Percentiles rank a stretch among this genome's conserved stretches.
Conservation (phyloP, 2,888 invertebrate species). For the Griposia aprilina region DNA sequence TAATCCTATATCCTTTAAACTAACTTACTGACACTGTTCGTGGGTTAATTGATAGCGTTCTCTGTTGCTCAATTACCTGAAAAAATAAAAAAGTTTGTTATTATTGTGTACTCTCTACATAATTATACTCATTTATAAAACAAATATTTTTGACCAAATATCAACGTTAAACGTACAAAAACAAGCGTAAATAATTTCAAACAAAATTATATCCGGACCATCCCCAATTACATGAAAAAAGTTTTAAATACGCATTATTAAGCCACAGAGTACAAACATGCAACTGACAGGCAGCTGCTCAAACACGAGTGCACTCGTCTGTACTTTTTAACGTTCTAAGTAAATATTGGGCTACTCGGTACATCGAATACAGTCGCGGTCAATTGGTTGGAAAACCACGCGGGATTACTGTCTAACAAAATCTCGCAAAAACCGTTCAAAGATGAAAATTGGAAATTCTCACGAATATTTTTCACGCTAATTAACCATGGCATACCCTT, state of each 20-base stretch:
- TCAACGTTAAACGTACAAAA: slow-evolving; percentile 35
- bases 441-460: slow-evolving; percentile 68
- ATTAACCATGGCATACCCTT: slow-evolving; percentile 61
- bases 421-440: slow-evolving; percentile 48
- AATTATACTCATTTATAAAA: slow-evolving; percentile 32
- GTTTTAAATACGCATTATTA: slow-evolving; percentile 67
- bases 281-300: slow-evolving; percentile 78
- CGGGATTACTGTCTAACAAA: slow-evolving; percentile 49
- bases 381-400: slow-evolving; percentile 80
- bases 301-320: slow-evolving; percentile 77
- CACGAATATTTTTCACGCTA: slow-evolving; percentile 68
- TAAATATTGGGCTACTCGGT: slow-evolving; percentile 75
- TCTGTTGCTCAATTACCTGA: slow-evolving; percentile 56
- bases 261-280: slow-evolving; percentile 64
- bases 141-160: slow-evolving; percentile 31
- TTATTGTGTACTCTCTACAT: slow-evolving; percentile 4
- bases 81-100: slow-evolving; percentile 48
- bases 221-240: slow-evolving; percentile 64
- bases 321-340: slow-evolving; percentile 77
- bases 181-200: slow-evolving; percentile 47
- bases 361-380: slow-evolving; percentile 74
- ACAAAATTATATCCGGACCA: slow-evolving; percentile 43
- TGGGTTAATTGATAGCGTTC: slow-evolving; percentile 20
- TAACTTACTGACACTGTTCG: slow-evolving; percentile 41
- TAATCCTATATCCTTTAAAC: slow-evolving; percentile 40